phyloP scores from a whole-genome alignment of 2,113 vertebrate species.

The Holacanthus passer region DNA sequence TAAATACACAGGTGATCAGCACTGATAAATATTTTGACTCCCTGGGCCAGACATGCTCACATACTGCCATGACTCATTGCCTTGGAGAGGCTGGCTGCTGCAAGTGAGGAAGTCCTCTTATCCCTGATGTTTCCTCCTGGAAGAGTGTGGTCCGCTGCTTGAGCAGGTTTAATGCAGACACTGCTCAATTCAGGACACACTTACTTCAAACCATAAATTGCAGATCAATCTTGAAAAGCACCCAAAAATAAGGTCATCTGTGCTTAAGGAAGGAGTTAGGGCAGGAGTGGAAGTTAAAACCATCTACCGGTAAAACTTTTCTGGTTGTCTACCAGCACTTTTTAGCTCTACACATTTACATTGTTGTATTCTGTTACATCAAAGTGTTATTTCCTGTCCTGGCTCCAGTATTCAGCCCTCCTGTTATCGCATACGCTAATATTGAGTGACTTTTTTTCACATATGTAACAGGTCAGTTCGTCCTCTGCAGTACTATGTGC shows the following conservation, averaged over 20 bases:
- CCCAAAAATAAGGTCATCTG: neutral
- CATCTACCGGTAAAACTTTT: neutral
- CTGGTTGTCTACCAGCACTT: neutral
- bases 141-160: constrained; percentile 48
- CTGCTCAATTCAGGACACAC: constrained; percentile 54
- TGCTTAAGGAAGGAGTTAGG: neutral
- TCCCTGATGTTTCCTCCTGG: constrained; percentile 61
- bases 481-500: constrained; percentile 38
- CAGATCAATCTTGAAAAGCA: constrained; percentile 33
- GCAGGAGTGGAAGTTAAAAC: neutral
- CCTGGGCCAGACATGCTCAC: constrained; percentile 71
- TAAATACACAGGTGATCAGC: constrained; percentile 34
- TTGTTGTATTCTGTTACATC: constrained; percentile 21
- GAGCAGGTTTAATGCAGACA: constrained; percentile 53
- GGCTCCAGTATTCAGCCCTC: neutral
- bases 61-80: constrained; percentile 73
- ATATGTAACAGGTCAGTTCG: constrained; percentile 49
- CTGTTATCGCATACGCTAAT: neutral
- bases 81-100: constrained; percentile 61
- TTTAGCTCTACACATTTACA: neutral
- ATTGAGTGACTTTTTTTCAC: constrained; percentile 15
- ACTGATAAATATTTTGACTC: constrained; percentile 56
- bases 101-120: constrained; percentile 61
- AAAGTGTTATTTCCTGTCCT: constrained; percentile 20
- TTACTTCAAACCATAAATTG: constrained; percentile 42